phyloP scores from a whole-genome alignment of 2,113 vertebrate genomes.

The Trinectes maculatus region DNA sequence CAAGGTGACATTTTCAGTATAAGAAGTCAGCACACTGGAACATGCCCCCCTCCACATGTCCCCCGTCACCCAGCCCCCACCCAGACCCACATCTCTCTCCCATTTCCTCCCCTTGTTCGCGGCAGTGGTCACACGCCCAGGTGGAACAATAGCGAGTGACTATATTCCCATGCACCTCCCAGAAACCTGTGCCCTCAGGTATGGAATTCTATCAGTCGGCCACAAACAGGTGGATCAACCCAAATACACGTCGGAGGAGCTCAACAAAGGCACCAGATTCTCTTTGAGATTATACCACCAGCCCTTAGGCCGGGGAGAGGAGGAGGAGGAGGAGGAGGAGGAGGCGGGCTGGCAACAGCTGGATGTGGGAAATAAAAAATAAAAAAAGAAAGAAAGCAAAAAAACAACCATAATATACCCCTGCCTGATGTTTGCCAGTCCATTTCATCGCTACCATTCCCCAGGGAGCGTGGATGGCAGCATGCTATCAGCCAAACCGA shows the following conservation, averaged over 20 bases:
- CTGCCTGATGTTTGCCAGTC: conserved; percentile 32
- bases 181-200: conserved; percentile 76
- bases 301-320: conserved; percentile 35
- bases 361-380: background rate
- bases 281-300: conserved; percentile 66
- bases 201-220: conserved; percentile 80
- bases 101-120: conserved; percentile 55
- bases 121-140: conserved; percentile 70
- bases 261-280: conserved; percentile 71
- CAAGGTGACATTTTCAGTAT: conserved; percentile 56
- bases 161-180: conserved; percentile 74
- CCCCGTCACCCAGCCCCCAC: conserved; percentile 47
- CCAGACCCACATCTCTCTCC: conserved; percentile 27
- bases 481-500: conserved; percentile 68
- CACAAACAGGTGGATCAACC: conserved; percentile 77
- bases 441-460: conserved; percentile 56
- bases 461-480: conserved; percentile 61
- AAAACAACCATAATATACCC: conserved; percentile 19
- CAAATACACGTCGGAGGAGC: conserved; percentile 68
- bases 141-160: conserved; percentile 74
- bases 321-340: conserved; percentile 15
- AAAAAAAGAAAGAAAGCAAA: conserved; percentile 23
- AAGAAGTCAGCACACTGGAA: conserved; percentile 33
- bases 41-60: conserved; percentile 30
- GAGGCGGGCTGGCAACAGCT: background rate